A percentile compares a stretch with the other conserved stretches of the same genome.
phyloP scores from a whole-genome alignment of 2,888 invertebrate species.

The Aleiodes leptofemur region DNA sequence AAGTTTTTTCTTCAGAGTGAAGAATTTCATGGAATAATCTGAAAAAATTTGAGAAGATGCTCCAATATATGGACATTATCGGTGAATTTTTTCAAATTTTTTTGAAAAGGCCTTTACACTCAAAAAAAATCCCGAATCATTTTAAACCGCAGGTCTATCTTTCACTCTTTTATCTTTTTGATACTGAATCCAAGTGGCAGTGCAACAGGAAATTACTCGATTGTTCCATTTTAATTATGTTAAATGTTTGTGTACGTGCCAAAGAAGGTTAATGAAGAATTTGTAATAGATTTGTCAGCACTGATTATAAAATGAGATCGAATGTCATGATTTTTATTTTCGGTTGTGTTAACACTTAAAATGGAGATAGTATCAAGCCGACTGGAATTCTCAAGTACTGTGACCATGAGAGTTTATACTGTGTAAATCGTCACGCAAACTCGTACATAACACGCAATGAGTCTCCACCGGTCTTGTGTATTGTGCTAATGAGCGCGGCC shows the following conservation, averaged over 20 bases:
- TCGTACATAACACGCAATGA: slow-evolving; percentile 39
- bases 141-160: too few relatives aligned
- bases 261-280: slow-evolving; percentile 36
- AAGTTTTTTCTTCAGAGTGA: too few relatives aligned
- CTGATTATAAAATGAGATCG: slow-evolving; percentile 45
- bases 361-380: slow-evolving; percentile 40
- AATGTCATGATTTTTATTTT: slow-evolving; percentile 41
- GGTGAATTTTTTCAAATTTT: too few relatives aligned
- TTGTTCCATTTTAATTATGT: slow-evolving; percentile 8
- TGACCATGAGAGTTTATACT: slow-evolving; percentile 38
- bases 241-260: slow-evolving; percentile 17
- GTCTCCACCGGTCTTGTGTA: neutral
- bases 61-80: too few relatives aligned
- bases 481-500: slow-evolving; percentile 15
- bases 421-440: slow-evolving; percentile 45
- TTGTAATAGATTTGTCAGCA: slow-evolving; percentile 47
- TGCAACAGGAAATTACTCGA: slow-evolving; percentile 29
- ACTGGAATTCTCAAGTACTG: slow-evolving; percentile 45
- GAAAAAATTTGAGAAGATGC: too few relatives aligned
- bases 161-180: too few relatives aligned
- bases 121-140: too few relatives aligned
- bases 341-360: slow-evolving; percentile 43
- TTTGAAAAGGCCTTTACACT: neutral
- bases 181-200: neutral
- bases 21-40: too few relatives aligned